Base-by-base conservation (phyloP, 2,797 vertebrate genomes). In the Tarsius wallacei region DNA sequence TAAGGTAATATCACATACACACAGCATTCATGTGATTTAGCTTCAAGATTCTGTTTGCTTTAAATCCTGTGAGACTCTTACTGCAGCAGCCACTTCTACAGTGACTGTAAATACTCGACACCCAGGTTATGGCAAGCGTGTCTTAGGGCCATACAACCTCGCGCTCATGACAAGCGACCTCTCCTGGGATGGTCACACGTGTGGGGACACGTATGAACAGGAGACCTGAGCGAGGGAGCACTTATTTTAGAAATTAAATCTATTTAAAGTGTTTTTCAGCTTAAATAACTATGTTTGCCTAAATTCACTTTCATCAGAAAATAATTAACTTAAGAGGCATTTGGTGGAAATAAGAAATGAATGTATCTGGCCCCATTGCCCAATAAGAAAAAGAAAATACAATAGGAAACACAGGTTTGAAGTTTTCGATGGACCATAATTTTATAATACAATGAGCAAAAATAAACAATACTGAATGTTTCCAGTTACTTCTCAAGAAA, bases 221-320 rank as follows among this genome's bases (percentile, higher is more conserved):
- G 74, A 2, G 74, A 53, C 17, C 51, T 57, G 42, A 88, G 55
- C 85, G 76, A 81, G 21, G 53, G 64, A 74, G 63, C 93, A 97
- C 95, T 94, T 97, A 90, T 85, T 94, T 97, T 82, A 77, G 53
- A 87, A 93, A 96, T 97, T 95, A 96, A 94, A 97, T 85, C 89
- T 85, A 47, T 68, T 94, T 74, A 86, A 59, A 93, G 42, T 71
- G 16, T n/a, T 88, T 95, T 94, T 61, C 5, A 70, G 51, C 63
- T 86, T 77, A 96, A 92, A 91, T 83, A 86, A 33, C 11, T 31
- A 3, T 90, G 14, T 83, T 96, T 96, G 84, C 68, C n/a, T 92
- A 96, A 87, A 82, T 96, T 96, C 28, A 77, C 12, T 82, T 93
- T 88, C 8, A 71, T 61, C 28, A 64, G 33, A 64, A 49, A 89